phyloP scores from a whole-genome alignment of 1,140 invertebrate species.

The Aphaenogaster ashmeadi region DNA sequence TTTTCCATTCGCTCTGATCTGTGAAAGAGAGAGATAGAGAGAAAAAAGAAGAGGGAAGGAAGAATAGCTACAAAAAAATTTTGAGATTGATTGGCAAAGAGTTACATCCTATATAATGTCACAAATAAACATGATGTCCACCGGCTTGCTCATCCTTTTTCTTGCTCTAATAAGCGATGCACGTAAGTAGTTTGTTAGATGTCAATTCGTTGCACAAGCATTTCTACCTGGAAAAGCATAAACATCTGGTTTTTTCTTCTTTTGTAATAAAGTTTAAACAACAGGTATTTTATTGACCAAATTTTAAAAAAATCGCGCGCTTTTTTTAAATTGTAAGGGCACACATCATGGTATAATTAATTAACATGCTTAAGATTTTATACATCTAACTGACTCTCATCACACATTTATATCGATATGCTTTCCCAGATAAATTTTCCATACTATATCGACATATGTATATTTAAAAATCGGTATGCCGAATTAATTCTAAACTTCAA shows the following conservation, averaged over 20 bases:
- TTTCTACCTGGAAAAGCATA: not conserved
- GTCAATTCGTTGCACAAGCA: not conserved
- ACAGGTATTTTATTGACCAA: not conserved
- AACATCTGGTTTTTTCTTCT: not conserved
- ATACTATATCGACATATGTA: not conserved
- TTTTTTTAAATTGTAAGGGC: not conserved
- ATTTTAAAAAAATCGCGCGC: not conserved
- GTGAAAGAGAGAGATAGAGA: not conserved
- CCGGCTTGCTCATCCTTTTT: not conserved
- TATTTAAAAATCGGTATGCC: not conserved
- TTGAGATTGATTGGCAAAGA: not conserved
- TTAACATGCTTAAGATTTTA: not conserved
- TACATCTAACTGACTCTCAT: not conserved
- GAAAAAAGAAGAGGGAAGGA: not conserved
- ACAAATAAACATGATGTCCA: conserved; percentile 50
- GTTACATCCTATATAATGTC: not conserved
- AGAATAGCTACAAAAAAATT: not conserved
- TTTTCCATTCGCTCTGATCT: not conserved
- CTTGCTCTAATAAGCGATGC: conserved; percentile 23
- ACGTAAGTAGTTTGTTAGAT: conserved; percentile 55
- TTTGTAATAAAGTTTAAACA: not conserved
- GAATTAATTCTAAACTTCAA: not conserved
- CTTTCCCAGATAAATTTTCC: not conserved
- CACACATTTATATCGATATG: not conserved
- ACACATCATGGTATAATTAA: not conserved